Base-by-base conservation (phyloP, 2,797 vertebrate species). In the Tympanoctomys barrerae region DNA sequence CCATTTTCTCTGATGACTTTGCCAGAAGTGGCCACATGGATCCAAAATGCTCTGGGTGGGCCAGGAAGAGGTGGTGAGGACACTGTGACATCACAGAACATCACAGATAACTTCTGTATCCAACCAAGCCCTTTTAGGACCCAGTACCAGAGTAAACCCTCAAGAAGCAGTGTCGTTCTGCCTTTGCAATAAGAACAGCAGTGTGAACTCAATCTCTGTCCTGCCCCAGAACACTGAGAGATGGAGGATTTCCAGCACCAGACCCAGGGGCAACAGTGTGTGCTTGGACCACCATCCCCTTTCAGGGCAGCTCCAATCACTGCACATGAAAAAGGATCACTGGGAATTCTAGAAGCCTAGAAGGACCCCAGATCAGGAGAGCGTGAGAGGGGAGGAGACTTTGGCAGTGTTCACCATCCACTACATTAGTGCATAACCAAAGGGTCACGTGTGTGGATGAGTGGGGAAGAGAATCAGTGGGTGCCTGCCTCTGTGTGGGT, bases 121-220 rank as follows among this genome's bases (percentile, higher is more conserved):
- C 0, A 0, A 85, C 59, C 62, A 57, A 46, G 14, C 31, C 59
- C 36, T 54, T 61, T 90, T 28, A 59, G 79, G 66, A 79, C 24
- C 36, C 59, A 14, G 26, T 66, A 62, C 61, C 68, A 66, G 31
- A 64, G 59, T 24, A 66, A 59, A 54, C 21, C 13, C 64, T 80
- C 9, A 57, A 87, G 31, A 16, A 59, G 61, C 75, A 92, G 19
- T 73, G 22, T 57, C 31, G 6, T 64, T 61, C 62, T 80, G 89
- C 86, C 66, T 86, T 70, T 92, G 70, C 33, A 64, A 16, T 84
- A 70, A 84, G 75, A 89, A 84, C 36, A 90, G 21, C 7, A 16
- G 31, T 4, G 64, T 26, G 66, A 77, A 66, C 61, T n/a, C n/a
- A 28, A 24, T 28, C 39, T 94, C 46, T 73, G 11, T 42, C 39